Evolutionary conservation across 92 coral and sea anemone species (phyloP).

Genomic region (Metridium senile): DNA sequence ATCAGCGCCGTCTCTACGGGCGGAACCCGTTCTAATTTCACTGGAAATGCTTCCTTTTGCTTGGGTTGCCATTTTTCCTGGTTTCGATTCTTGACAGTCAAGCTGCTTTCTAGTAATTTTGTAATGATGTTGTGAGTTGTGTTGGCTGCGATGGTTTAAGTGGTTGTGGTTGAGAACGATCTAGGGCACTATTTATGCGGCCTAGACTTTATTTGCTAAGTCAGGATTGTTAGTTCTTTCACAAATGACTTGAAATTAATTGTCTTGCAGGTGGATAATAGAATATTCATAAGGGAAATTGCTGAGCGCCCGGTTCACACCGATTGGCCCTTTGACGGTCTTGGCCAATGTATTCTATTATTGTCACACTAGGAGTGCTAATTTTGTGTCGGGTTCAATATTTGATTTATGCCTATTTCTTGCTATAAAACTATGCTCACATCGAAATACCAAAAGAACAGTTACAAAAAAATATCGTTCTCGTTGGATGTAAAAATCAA

Average conservation of each 20-base stretch:
- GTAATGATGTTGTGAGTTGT: background rate
- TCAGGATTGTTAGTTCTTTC: conserved; percentile 75
- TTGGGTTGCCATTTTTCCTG: conserved; percentile 48
- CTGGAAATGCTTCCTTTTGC: conserved; percentile 38
- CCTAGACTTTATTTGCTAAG: conserved; percentile 71
- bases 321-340: conserved; percentile 50
- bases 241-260: conserved; percentile 67
- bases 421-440: background rate
- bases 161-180: conserved; percentile 18
- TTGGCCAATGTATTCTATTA: conserved; percentile 25
- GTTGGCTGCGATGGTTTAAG: conserved; percentile 1
- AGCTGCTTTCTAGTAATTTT: background rate
- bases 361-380: conserved; percentile 25
- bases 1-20: conserved; percentile 67
- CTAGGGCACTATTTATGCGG: conserved; percentile 68
- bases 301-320: conserved; percentile 33
- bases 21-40: conserved; percentile 39
- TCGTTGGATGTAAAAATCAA: no score
- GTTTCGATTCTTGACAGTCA: background rate
- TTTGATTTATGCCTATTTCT: conserved; percentile 15
- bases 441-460: background rate
- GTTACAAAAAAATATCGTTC: background rate
- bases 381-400: conserved; percentile 13
- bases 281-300: conserved; percentile 56
- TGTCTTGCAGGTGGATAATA: conserved; percentile 91